phyloP scores from a whole-genome alignment of 2,888 invertebrate genomes.

The Lagria hirta region DNA sequence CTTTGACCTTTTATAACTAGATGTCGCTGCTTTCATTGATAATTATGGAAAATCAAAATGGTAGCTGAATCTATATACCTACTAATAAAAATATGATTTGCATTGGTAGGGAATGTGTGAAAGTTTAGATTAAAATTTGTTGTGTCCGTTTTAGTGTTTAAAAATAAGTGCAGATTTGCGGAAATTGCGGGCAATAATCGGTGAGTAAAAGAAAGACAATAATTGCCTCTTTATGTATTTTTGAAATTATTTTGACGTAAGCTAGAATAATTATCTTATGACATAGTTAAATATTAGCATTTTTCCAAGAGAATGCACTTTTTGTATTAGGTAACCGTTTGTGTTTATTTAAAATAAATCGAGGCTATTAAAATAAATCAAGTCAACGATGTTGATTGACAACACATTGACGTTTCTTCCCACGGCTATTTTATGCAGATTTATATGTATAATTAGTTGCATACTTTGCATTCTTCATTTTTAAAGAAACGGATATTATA shows the following conservation, averaged over 20 bases:
- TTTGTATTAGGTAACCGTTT: not conserved
- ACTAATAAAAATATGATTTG: conserved; percentile 24
- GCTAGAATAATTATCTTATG: not conserved
- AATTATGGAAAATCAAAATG: conserved; percentile 21
- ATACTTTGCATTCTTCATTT: conserved; percentile 15
- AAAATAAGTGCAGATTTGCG: too few relatives aligned
- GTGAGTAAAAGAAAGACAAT: too few relatives aligned
- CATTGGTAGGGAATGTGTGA: conserved; percentile 23
- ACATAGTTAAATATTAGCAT: not conserved
- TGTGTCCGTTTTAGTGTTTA: conserved; percentile 14
- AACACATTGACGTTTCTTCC: not conserved
- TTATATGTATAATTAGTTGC: conserved; percentile 24
- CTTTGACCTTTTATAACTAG: not conserved
- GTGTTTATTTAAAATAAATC: not conserved
- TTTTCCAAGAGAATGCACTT: not conserved
- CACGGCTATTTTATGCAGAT: not conserved
- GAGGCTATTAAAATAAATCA: not conserved
- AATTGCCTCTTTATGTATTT: too few relatives aligned
- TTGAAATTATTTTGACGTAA: too few relatives aligned
- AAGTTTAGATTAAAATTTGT: conserved; percentile 22
- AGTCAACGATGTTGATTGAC: not conserved
- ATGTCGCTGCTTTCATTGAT: conserved; percentile 6
- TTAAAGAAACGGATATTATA: conserved; percentile 1
- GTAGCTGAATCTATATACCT: conserved; percentile 19
- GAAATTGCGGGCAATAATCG: too few relatives aligned